Evolutionary conservation across 2,797 vertebrate species (phyloP).

Genomic region (Anniella stebbinsi): DNA sequence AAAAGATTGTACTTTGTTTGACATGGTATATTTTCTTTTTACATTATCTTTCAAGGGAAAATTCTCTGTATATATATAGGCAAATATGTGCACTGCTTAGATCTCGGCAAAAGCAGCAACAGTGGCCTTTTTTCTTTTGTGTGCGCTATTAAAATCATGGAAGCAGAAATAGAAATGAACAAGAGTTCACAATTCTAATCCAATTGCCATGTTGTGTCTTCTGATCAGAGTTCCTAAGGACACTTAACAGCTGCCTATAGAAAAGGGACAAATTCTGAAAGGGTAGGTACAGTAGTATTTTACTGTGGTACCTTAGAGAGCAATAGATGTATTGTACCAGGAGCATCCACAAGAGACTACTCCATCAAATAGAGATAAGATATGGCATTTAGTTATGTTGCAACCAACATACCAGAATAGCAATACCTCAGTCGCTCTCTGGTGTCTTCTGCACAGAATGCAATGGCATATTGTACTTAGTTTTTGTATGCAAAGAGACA

Average conservation of each 20-base stretch:
- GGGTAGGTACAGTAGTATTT: conserved; percentile 23
- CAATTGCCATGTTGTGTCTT: conserved; percentile 66
- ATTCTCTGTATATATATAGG: conserved; percentile 71
- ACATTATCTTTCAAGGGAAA: conserved; percentile 62
- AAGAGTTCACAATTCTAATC: conserved; percentile 50
- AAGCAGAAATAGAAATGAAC: conserved; percentile 56
- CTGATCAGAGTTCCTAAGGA: conserved; percentile 66
- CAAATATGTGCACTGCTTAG: conserved; percentile 65
- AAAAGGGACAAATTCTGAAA: conserved; percentile 32
- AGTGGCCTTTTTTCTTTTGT: background rate
- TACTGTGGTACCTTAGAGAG: background rate
- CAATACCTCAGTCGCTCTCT: conserved; percentile 52
- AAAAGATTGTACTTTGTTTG: conserved; percentile 70
- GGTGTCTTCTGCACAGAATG: conserved; percentile 35
- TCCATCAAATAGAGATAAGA: background rate
- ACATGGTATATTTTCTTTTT: conserved; percentile 71
- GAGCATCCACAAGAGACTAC: conserved; percentile 15
- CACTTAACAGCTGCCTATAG: conserved; percentile 63
- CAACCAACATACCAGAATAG: conserved; percentile 52
- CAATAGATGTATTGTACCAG: background rate
- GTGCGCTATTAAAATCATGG: conserved; percentile 52
- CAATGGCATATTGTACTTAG: background rate
- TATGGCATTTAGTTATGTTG: background rate
- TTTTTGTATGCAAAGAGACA: conserved; percentile 51
- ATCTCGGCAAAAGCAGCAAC: conserved; percentile 52